Evolutionary conservation across 2,113 vertebrate genomes (phyloP), one percentile per base, ranked within the genome.

Genomic region (Corythornis madagascariensis): DNA sequence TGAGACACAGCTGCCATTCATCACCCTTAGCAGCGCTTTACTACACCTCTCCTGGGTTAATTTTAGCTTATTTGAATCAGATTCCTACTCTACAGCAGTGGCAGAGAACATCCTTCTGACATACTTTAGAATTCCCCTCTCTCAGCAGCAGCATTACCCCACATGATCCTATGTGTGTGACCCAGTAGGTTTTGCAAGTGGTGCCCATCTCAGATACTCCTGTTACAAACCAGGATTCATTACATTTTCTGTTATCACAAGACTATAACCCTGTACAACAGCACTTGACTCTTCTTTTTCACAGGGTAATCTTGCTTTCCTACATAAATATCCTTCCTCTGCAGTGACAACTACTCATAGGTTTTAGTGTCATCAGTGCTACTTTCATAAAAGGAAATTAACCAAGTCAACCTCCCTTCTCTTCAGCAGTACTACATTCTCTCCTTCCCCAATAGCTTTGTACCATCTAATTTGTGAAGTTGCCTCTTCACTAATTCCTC

Each of bases 131-230:
- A 22, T 0, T 15, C 24, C 35, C 20, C 65, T 63, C 40, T 73
- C 72, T 19, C 20, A 80, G 52, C 60, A 74, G 42, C 24, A 74
- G 35, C 24, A 14, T 33, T 26, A 60, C 16, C 50, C n/a, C 56
- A 65, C 69, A 26, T 3, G 50, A 35, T 81, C 38, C 13, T 5
- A n/a, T 0, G 0, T 5, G 2, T 33, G 26, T 5, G 6, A 73
- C 28, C 52, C 83, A 65, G 65, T 0, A 47, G 43, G 55, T 77
- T 73, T 48, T 15, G 5, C 22, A 73, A 38, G 29, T 17, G n/a
- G 43, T 90, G 60, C 40, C 55, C 26, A 83, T 7, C 28, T 24
- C 31, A 16, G 35, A 43, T 35, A 66, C 8, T 70, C 55, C 71
- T 73, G 20, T 29, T 53, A 70, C 73, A 86, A 70, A 69, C 6